Evolutionary conservation across 1,140 invertebrate genomes (phyloP).

Genomic region (Sitobion miscanthi): DNA sequence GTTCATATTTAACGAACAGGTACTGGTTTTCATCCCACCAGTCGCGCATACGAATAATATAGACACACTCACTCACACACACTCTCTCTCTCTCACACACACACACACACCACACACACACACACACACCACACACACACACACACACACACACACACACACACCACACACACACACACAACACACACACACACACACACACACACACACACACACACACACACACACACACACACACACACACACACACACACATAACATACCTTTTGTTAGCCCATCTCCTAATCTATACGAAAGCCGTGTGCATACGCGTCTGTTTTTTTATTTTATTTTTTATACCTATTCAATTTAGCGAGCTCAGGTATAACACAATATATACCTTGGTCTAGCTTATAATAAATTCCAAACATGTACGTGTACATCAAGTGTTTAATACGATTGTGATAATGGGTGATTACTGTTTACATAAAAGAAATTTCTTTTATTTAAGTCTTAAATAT

Average conservation of each 20-base stretch:
- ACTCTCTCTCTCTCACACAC: neutral
- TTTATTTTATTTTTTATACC: constrained; percentile 1
- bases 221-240: too few species aligned
- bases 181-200: neutral
- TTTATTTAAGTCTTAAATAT: neutral
- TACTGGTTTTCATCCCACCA: constrained; percentile 56
- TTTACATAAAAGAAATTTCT: neutral
- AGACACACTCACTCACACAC: neutral
- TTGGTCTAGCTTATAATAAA: constrained; percentile 50
- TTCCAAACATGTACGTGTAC: constrained; percentile 27
- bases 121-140: neutral
- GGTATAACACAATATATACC: constrained; percentile 21
- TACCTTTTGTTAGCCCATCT: constrained; percentile 57
- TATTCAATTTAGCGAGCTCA: constrained; percentile 49
- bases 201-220: neutral
- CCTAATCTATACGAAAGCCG: constrained; percentile 45
- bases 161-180: too few species aligned
- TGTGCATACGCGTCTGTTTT: constrained; percentile 5
- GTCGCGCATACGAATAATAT: neutral
- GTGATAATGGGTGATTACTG: neutral
- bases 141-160: neutral
- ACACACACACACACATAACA: constrained; percentile 37
- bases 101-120: neutral
- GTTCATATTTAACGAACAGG: constrained; percentile 56
- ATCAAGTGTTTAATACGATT: constrained; percentile 20